Percentiles rank a stretch among this genome's conserved stretches.
Evolutionary conservation across 2,888 invertebrate species (phyloP).

Genomic region (Catotricha subobsoleta): DNA sequence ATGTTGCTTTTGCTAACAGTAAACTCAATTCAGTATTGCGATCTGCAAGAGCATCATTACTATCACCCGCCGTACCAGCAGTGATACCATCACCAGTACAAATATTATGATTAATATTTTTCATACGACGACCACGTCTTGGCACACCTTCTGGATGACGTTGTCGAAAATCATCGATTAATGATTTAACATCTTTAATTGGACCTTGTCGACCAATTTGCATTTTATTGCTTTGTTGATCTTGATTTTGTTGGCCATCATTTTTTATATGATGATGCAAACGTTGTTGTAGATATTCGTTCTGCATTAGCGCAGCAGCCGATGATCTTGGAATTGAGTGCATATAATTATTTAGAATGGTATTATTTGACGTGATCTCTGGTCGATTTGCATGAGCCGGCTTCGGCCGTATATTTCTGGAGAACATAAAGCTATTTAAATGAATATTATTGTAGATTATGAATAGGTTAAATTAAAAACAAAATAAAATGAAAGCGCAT

Average conservation of each 20-base stretch:
- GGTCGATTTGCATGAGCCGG: slow-evolving; percentile 12
- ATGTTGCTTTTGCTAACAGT: slow-evolving; percentile 1
- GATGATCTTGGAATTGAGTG: slow-evolving; percentile 10
- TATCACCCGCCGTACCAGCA: slow-evolving; percentile 31
- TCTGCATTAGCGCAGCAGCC: slow-evolving; percentile 3
- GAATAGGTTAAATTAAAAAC: too few relatives aligned
- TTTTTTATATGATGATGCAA: slow-evolving; percentile 14
- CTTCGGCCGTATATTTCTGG: slow-evolving; percentile 29
- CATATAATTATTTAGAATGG: background rate
- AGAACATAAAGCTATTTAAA: slow-evolving; percentile 22
- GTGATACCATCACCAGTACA: slow-evolving; percentile 17
- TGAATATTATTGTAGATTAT: too few relatives aligned
- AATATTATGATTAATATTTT: slow-evolving; percentile 32
- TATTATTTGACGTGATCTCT: background rate
- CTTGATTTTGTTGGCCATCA: background rate
- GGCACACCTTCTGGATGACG: slow-evolving; percentile 58
- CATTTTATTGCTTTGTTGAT: background rate
- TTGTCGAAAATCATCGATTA: slow-evolving; percentile 63
- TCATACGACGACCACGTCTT: slow-evolving; percentile 44
- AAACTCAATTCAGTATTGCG: slow-evolving; percentile 1
- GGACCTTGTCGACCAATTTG: slow-evolving; percentile 48
- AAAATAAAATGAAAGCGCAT: too few relatives aligned
- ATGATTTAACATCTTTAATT: slow-evolving; percentile 64
- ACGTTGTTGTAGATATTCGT: background rate
- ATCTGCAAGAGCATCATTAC: slow-evolving; percentile 17